phyloP scores from a whole-genome alignment of 2,888 invertebrate species.

The Aelia acuminata region DNA sequence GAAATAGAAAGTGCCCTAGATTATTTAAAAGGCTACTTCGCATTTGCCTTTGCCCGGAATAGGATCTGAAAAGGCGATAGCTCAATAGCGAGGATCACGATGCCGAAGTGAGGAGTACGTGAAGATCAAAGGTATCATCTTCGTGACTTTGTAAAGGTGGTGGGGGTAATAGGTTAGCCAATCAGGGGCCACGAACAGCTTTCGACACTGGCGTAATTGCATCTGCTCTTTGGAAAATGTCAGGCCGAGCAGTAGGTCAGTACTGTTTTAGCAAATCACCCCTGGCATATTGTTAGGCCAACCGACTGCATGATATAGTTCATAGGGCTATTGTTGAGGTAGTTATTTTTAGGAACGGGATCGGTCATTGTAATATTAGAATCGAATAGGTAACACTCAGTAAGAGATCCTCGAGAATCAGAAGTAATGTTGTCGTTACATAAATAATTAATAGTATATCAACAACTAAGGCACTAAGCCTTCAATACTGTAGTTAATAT shows the following conservation, averaged over 20 bases:
- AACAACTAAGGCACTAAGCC: too few species aligned
- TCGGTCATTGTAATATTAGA: too few species aligned
- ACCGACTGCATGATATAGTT: neutral
- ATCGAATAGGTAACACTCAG: too few species aligned
- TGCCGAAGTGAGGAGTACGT: neutral
- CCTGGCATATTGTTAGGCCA: neutral
- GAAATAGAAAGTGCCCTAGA: slow-evolving; percentile 14
- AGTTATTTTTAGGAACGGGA: neutral
- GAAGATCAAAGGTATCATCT: slow-evolving; percentile 29
- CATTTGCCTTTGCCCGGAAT: neutral
- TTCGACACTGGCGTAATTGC: neutral
- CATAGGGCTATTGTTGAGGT: neutral
- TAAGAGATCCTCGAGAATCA: too few species aligned
- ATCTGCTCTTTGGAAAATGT: slow-evolving; percentile 34
- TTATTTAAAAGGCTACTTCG: neutral
- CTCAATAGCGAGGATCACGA: slow-evolving; percentile 1
- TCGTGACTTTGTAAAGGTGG: neutral
- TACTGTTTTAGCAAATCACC: neutral
- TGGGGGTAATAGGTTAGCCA: neutral
- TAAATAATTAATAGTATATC: too few species aligned
- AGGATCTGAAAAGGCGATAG: neutral
- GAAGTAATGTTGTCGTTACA: too few species aligned
- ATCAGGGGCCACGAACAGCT: slow-evolving; percentile 18
- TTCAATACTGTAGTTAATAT: too few species aligned
- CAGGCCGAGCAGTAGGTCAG: neutral